These are phyloP conservation scores for Rafetus swinhoei DNA, from an alignment of 2,113 vertebrate genomes.

Conservation along the genomic window DNA sequence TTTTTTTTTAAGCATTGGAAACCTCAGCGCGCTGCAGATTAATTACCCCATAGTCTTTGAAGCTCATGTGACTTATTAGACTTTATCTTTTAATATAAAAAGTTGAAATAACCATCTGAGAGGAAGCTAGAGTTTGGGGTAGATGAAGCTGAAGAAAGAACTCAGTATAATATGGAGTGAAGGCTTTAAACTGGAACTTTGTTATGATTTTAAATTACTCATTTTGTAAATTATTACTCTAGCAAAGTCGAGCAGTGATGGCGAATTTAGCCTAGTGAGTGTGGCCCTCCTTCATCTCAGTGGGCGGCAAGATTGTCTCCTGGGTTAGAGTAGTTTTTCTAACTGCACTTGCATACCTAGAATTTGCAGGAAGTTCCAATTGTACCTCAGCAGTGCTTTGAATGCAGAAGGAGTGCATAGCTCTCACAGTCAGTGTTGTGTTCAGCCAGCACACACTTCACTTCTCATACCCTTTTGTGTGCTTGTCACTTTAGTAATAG, in stretches of 20 bases:
- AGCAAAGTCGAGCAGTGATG: not conserved
- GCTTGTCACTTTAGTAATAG: too few relatives aligned
- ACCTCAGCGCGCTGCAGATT: not conserved
- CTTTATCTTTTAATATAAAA: not conserved
- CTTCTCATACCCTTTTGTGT: too few relatives aligned
- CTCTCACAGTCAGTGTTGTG: too few relatives aligned
- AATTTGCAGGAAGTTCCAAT: too few relatives aligned
- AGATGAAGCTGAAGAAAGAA: not conserved
- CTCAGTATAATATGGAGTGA: not conserved
- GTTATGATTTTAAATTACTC: not conserved
- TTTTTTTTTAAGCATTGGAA: not conserved
- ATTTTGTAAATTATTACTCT: not conserved
- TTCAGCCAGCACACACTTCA: too few relatives aligned
- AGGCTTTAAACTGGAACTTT: not conserved
- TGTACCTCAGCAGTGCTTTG: too few relatives aligned
- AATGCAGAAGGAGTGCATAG: too few relatives aligned
- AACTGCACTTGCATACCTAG: too few relatives aligned
- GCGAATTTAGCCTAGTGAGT: too few relatives aligned
- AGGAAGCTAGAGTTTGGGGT: not conserved
- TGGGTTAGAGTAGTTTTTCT: too few relatives aligned
- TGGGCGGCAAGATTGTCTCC: too few relatives aligned
- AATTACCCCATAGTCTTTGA: not conserved
- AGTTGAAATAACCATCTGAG: not conserved
- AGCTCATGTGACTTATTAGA: not conserved
- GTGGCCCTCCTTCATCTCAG: too few relatives aligned